phyloP scores from a whole-genome alignment of 2,888 invertebrate species.

The Dasysyrphus albostriatus region DNA sequence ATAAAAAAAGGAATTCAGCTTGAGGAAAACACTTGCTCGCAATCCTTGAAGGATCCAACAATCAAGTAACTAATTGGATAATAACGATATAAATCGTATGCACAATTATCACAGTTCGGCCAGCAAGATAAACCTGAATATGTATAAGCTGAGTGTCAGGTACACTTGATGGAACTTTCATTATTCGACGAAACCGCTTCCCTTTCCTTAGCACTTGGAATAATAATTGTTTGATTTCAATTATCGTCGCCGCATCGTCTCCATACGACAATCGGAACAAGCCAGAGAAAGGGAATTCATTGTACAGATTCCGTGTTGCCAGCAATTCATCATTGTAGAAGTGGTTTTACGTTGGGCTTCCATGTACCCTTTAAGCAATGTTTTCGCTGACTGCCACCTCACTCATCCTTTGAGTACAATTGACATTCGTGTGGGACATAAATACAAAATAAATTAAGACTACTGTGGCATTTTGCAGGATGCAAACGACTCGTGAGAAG shows the following conservation, averaged over 20 bases:
- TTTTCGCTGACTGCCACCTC: neutral
- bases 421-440: slow-evolving; percentile 54
- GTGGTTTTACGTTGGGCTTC: slow-evolving; percentile 50
- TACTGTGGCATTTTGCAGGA: slow-evolving; percentile 64
- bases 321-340: slow-evolving; percentile 70
- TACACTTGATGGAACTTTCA: slow-evolving; percentile 30
- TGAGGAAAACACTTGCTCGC: slow-evolving; percentile 24
- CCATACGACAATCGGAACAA: slow-evolving; percentile 1
- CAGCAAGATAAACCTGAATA: neutral
- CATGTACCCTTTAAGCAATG: slow-evolving; percentile 33
- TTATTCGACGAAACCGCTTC: slow-evolving; percentile 24
- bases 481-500: slow-evolving; percentile 47
- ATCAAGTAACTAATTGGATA: slow-evolving; percentile 72
- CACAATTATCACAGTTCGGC: slow-evolving; percentile 34
- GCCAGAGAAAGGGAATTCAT: neutral
- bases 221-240: slow-evolving; percentile 73
- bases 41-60: slow-evolving; percentile 45
- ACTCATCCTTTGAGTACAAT: slow-evolving; percentile 18
- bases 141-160: slow-evolving; percentile 16
- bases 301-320: slow-evolving; percentile 45
- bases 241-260: slow-evolving; percentile 48
- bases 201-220: slow-evolving; percentile 38
- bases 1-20: slow-evolving; percentile 47
- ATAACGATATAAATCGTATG: slow-evolving; percentile 62
- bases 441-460: slow-evolving; percentile 71